Evolutionary conservation across 2,113 vertebrate genomes (phyloP), one percentile per base, ranked within the genome.

Genomic region (Andinoacara biseriatus): DNA sequence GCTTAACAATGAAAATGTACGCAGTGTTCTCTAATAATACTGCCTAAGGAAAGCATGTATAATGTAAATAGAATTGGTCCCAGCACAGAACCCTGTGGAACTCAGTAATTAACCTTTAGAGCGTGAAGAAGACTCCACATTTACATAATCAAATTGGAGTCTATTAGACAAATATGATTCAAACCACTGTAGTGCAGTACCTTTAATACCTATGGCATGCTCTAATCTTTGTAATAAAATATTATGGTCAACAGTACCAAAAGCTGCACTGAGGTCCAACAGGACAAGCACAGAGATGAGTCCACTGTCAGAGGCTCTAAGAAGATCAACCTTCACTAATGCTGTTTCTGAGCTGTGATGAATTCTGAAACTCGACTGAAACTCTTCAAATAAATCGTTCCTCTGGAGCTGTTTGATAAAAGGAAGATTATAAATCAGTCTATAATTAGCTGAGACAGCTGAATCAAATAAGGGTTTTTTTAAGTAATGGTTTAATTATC

Each of bases 331-430:
- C n/a, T 43, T 17, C 61, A 65, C 1, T 40, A 22, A 43, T 40
- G 61, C 35, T 65, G 62, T 43, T 65, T 65, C 62, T 65, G 35
- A 24, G 11, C 35, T 40, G 0, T 40, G 35, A 24, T 43, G 2
- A 43, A 22, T 38, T 63, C 31, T n/a, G 33, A 62, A 24, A 14
- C 5, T 7, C 0, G 26, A 59, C 58, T 59, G 24, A 0, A 17
- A 59, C 58, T 18, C 58, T 31, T 59, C 18, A 54, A 54, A n/a
- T 54, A 54, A 54, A 54, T 3, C 29, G 18, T 60, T 60, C 31
- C 8, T 33, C 2, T 60, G 58, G 15, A 60, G 58, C 1, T 60
- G 58, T 63, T 63, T 40, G 62, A 43, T 10, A 0, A 65, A 40
- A 43, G 26, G 26, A 60, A 60, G 35, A n/a, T 43, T 40, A 24